Evolutionary conservation across 2,113 vertebrate species (phyloP).

Genomic region (Cyprinodon brontotheroides): DNA sequence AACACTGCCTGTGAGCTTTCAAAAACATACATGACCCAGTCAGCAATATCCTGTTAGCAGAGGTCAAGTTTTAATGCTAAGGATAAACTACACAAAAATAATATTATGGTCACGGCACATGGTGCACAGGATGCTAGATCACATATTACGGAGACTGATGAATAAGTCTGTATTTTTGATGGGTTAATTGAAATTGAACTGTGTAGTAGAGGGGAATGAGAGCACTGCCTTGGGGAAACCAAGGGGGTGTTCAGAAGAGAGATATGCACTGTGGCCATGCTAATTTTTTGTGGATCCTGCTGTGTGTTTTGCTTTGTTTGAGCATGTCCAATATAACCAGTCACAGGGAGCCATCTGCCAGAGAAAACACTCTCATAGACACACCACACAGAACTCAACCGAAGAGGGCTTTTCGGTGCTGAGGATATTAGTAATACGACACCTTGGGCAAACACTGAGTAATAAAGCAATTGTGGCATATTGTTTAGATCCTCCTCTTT

Average conservation of each 20-base stretch:
- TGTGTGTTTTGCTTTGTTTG: constrained; percentile 78
- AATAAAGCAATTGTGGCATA: constrained; percentile 64
- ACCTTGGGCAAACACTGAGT: constrained; percentile 66
- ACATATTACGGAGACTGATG: constrained; percentile 14
- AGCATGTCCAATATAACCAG: constrained; percentile 75
- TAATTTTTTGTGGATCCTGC: constrained; percentile 77
- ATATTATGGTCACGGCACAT: constrained; percentile 6
- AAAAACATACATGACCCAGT: constrained; percentile 39
- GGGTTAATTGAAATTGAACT: constrained; percentile 22
- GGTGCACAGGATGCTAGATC: constrained; percentile 24
- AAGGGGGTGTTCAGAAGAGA: constrained; percentile 45
- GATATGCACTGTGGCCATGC: constrained; percentile 57
- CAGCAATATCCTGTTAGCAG: constrained; percentile 31
- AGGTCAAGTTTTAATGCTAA: constrained; percentile 37
- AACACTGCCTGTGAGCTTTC: constrained; percentile 37
- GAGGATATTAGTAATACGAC: constrained; percentile 68
- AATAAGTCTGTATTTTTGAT: constrained; percentile 5
- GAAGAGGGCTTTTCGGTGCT: constrained; percentile 52
- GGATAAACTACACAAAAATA: constrained; percentile 32
- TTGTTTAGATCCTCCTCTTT: constrained; percentile 56
- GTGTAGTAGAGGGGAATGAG: constrained; percentile 23
- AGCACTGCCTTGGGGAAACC: constrained; percentile 19
- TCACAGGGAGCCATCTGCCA: constrained; percentile 72
- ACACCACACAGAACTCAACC: constrained; percentile 41
- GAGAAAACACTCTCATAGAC: constrained; percentile 60